Evolutionary conservation across 2,888 invertebrate species (phyloP).

Genomic region (Meiosimyza platycephala): DNA sequence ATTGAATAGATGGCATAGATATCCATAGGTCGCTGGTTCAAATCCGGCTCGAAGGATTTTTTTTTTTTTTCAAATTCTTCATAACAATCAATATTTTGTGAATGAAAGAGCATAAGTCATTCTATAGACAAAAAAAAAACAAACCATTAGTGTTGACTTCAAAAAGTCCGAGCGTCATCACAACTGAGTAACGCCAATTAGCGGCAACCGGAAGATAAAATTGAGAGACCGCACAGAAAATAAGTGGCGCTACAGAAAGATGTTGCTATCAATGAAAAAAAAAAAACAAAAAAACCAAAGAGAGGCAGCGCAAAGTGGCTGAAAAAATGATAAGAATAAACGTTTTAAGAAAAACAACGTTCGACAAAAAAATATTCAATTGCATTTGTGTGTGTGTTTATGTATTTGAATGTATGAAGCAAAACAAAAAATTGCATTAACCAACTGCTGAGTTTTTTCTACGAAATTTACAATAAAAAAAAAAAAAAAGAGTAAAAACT

Average conservation of each 20-base stretch:
- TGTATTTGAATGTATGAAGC: background rate
- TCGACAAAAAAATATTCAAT: no score
- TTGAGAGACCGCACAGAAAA: constrained; percentile 23
- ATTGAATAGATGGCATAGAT: constrained; percentile 27
- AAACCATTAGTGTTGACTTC: background rate
- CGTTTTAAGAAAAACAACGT: background rate
- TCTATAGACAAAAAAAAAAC: background rate
- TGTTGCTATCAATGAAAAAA: background rate
- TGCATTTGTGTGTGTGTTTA: background rate
- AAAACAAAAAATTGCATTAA: background rate
- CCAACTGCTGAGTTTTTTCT: constrained; percentile 28
- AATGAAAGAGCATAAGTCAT: constrained; percentile 7
- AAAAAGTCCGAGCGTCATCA: background rate
- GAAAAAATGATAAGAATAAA: background rate
- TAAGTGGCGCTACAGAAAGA: background rate
- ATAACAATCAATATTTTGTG: background rate
- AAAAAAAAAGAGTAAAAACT: constrained; percentile 7
- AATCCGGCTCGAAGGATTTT: constrained; percentile 61
- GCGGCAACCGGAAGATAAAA: constrained; percentile 19
- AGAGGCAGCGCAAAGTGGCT: constrained; percentile 10
- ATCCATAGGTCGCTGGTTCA: constrained; percentile 64
- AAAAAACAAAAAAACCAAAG: background rate
- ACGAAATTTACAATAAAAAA: background rate
- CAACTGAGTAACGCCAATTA: constrained; percentile 7
- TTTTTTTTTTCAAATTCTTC: background rate